These are phyloP conservation scores for Phymatocera aterrima DNA, from an alignment of 2,888 invertebrate species.

Conservation along the genomic window DNA sequence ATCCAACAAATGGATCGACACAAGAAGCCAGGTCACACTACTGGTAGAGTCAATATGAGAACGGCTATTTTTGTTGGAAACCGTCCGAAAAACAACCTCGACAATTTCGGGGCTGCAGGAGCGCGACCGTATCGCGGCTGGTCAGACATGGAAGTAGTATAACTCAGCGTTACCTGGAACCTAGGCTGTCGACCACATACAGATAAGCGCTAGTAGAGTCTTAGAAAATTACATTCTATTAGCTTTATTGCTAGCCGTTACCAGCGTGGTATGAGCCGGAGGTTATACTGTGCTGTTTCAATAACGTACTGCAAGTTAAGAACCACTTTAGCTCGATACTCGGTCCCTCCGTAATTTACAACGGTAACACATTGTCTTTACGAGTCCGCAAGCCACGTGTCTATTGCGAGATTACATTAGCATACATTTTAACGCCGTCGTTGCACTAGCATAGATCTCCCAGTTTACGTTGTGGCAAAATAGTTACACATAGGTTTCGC, in stretches of 20 bases:
- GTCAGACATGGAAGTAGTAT: slow-evolving; percentile 41
- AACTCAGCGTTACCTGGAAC: slow-evolving; percentile 44
- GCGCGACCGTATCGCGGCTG: slow-evolving; percentile 12
- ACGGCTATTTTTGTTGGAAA: slow-evolving; percentile 10
- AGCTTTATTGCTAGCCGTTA: slow-evolving; percentile 39
- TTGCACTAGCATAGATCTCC: background rate
- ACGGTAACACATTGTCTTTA: slow-evolving; percentile 5
- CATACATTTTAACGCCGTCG: slow-evolving; percentile 18
- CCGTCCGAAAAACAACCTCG: background rate
- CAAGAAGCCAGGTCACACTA: background rate
- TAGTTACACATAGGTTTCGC: background rate
- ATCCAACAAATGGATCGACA: background rate
- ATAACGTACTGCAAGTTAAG: slow-evolving; percentile 35
- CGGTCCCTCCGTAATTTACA: slow-evolving; percentile 28
- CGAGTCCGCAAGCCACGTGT: slow-evolving; percentile 15
- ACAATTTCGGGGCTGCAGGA: slow-evolving; percentile 8
- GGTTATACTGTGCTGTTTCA: slow-evolving; percentile 7
- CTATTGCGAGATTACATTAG: slow-evolving; percentile 38
- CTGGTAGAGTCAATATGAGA: background rate
- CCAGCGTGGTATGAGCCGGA: slow-evolving; percentile 8
- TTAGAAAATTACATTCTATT: slow-evolving; percentile 40
- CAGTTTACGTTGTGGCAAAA: background rate
- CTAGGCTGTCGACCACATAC: slow-evolving; percentile 35
- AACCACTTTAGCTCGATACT: slow-evolving; percentile 6
- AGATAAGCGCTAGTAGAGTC: slow-evolving; percentile 40